Conservation (phyloP, 2,888 invertebrate genomes). For the Pollenia griseotomentosa region DNA sequence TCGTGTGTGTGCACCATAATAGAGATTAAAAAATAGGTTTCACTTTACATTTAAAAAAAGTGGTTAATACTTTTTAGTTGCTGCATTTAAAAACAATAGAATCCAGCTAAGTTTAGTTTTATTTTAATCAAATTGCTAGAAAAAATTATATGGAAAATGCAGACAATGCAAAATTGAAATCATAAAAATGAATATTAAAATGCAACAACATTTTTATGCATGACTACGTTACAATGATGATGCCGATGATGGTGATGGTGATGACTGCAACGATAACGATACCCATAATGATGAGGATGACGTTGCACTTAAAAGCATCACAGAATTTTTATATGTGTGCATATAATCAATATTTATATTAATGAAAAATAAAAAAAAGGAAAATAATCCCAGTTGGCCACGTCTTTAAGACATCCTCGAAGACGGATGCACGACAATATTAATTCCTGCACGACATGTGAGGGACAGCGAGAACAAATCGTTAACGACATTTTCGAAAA, state of each 20-base stretch:
- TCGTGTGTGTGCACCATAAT: no score
- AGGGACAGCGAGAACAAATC: no score
- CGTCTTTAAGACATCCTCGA: no score
- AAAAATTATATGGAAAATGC: conserved; percentile 56
- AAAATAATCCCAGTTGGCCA: no score
- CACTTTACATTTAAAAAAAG: not conserved
- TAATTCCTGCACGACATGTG: no score
- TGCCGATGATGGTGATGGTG: not conserved
- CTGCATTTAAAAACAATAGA: conserved; percentile 6
- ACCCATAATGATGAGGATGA: not conserved
- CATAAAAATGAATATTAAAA: conserved; percentile 57
- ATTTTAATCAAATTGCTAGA: conserved; percentile 45
- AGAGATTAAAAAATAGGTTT: not conserved
- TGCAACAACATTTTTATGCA: conserved; percentile 57
- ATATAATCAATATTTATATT: conserved; percentile 40
- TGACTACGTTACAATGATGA: conserved; percentile 36
- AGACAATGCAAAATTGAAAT: conserved; percentile 52
- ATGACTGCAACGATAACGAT: not conserved
- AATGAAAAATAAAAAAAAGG: not conserved
- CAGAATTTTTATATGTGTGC: conserved; percentile 1
- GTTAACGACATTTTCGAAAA: no score
- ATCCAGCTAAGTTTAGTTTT: conserved; percentile 11
- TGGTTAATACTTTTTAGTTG: not conserved
- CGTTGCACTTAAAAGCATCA: not conserved
- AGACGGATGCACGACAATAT: no score